These are phyloP conservation scores for Proterorhinus semilunaris DNA, from an alignment of 2,113 vertebrate genomes.

Conservation along the genomic window DNA sequence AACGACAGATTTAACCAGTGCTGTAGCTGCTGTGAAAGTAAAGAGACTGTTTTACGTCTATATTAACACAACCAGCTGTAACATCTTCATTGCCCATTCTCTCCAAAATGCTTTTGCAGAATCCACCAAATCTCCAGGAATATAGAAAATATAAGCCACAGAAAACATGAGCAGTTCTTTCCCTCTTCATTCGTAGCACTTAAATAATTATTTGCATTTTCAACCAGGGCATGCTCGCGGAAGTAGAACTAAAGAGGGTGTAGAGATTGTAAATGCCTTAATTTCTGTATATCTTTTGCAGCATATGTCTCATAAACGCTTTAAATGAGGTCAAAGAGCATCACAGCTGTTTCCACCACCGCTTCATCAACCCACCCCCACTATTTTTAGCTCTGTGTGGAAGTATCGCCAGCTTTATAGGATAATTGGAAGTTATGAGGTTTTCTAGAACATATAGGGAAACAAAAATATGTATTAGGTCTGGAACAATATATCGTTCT, in stretches of 20 bases:
- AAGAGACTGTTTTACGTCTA: too few relatives aligned
- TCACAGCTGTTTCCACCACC: conserved; percentile 11
- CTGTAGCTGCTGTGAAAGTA: too few relatives aligned
- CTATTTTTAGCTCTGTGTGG: conserved; percentile 31
- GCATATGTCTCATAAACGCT: neutral
- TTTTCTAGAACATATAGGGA: too few relatives aligned
- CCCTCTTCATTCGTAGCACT: neutral
- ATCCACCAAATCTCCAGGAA: too few relatives aligned
- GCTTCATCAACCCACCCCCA: conserved; percentile 29
- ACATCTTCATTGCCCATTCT: too few relatives aligned
- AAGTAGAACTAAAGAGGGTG: neutral
- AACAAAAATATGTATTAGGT: too few relatives aligned
- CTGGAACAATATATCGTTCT: too few relatives aligned
- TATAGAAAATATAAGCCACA: too few relatives aligned
- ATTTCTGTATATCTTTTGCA: conserved; percentile 9
- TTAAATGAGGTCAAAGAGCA: conserved; percentile 32
- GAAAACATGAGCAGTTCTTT: too few relatives aligned
- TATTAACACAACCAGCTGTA: too few relatives aligned
- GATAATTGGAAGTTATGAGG: neutral
- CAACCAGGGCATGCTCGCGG: neutral
- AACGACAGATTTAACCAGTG: too few relatives aligned
- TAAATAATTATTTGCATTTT: neutral
- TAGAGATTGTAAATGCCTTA: neutral
- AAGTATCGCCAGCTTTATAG: conserved; percentile 36
- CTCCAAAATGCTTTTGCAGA: too few relatives aligned